These are phyloP conservation scores for Limosa lapponica DNA, from an alignment of 2,797 vertebrate species.

Conservation along the genomic window DNA sequence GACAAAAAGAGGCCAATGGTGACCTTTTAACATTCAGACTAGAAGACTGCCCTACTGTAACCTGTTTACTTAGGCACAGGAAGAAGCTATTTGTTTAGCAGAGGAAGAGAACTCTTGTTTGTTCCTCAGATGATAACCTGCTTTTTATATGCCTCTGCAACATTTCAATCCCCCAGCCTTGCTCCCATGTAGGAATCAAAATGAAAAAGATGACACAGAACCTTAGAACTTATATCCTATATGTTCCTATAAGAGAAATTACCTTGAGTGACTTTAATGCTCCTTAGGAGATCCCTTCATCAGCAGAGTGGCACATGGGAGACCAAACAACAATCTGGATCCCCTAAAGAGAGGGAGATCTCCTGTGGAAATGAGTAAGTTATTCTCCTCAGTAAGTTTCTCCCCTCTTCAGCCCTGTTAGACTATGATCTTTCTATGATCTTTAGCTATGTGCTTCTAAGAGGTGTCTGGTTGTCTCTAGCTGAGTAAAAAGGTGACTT, in stretches of 20 bases:
- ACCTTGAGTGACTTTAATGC: background rate
- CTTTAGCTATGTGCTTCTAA: background rate
- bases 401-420: background rate
- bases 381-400: background rate
- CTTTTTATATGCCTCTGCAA: background rate
- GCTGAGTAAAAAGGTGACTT: slow-evolving; percentile 41
- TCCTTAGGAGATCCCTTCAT: background rate
- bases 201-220: background rate
- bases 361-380: background rate
- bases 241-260: background rate
- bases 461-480: background rate
- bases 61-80: background rate
- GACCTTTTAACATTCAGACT: background rate
- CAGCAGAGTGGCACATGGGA: background rate
- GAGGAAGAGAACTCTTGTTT: background rate
- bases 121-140: background rate
- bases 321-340: background rate
- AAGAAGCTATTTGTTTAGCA: background rate
- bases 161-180: background rate
- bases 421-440: background rate
- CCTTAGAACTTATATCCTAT: background rate
- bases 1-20: background rate
- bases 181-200: background rate
- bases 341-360: background rate
- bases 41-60: background rate